Conservation (phyloP, 30 jellyfish, hydroid and myxozoan species). For the Aurelia coerulea region DNA sequence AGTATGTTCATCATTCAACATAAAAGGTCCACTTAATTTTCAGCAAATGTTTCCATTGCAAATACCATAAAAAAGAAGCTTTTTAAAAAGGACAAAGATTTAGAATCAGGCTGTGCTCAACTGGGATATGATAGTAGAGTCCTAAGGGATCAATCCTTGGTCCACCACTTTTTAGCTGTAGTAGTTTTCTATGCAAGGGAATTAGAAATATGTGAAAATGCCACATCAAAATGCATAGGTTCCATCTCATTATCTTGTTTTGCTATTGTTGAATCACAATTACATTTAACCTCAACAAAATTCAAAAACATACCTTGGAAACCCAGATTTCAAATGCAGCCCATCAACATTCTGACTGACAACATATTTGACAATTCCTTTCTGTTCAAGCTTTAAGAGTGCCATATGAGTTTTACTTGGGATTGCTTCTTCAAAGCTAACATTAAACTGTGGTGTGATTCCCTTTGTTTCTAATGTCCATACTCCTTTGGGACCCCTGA, state of each 20-base stretch:
- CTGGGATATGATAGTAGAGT: too few relatives aligned
- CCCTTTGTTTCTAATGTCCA: constrained; percentile 98
- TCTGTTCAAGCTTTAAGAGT: constrained; percentile 60
- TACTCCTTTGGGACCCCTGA: constrained; percentile 98
- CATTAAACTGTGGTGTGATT: constrained; percentile 79
- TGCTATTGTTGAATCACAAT: not conserved
- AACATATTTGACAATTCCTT: constrained; percentile 75
- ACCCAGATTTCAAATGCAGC: constrained; percentile 91
- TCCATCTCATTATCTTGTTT: not conserved
- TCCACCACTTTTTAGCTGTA: too few relatives aligned
- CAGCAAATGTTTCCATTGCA: not conserved
- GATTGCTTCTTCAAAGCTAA: constrained; percentile 89
- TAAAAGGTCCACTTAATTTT: too few relatives aligned
- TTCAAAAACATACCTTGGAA: constrained; percentile 70
- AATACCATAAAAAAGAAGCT: not conserved
- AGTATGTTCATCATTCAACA: not conserved
- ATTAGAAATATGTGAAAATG: too few relatives aligned
- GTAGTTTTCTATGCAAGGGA: too few relatives aligned
- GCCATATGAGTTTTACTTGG: constrained; percentile 96
- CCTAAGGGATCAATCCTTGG: too few relatives aligned
- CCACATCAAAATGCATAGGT: not conserved
- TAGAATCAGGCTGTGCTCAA: too few relatives aligned
- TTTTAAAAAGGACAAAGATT: too few relatives aligned
- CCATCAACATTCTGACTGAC: constrained; percentile 99
- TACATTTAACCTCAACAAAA: not conserved